Percentiles rank a stretch among this genome's conserved stretches.
phyloP scores from a whole-genome alignment of 2,797 vertebrate species.

The Anguilla anguilla region DNA sequence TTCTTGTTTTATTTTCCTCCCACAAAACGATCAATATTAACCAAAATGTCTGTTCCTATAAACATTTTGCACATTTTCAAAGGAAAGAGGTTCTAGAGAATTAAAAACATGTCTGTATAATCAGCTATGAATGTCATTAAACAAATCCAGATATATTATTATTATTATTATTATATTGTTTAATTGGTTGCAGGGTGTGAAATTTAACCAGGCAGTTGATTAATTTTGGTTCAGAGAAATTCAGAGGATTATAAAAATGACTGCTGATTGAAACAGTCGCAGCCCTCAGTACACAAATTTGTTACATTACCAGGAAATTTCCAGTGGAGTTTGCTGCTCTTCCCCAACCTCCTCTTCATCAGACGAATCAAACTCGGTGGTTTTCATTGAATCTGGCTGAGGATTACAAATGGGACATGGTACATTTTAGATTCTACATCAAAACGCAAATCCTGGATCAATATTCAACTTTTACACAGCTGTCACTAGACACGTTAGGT shows the following conservation, averaged over 20 bases:
- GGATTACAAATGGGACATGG: conserved; percentile 27
- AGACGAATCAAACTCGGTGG: conserved; percentile 83
- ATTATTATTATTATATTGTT: too few relatives aligned
- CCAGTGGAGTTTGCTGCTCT: conserved; percentile 72
- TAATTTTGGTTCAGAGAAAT: too few relatives aligned
- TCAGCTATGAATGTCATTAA: neutral
- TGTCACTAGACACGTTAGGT: conserved; percentile 19
- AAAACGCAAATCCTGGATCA: neutral
- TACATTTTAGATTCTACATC: conserved; percentile 23
- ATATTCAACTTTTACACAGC: neutral
- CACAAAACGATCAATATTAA: neutral
- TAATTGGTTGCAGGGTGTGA: too few relatives aligned
- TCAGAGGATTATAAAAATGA: too few relatives aligned
- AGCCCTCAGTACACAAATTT: neutral
- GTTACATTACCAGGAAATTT: conserved; percentile 78
- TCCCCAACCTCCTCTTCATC: conserved; percentile 80
- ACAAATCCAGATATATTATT: neutral
- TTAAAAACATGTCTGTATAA: neutral
- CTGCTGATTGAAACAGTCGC: too few relatives aligned
- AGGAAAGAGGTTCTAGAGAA: neutral
- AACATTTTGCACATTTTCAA: neutral
- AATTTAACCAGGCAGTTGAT: too few relatives aligned
- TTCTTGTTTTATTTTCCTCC: neutral
- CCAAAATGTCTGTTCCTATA: neutral
- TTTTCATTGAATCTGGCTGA: conserved; percentile 60